Base-by-base conservation (phyloP, 2,888 invertebrate genomes). In the Charanyca ferruginea region DNA sequence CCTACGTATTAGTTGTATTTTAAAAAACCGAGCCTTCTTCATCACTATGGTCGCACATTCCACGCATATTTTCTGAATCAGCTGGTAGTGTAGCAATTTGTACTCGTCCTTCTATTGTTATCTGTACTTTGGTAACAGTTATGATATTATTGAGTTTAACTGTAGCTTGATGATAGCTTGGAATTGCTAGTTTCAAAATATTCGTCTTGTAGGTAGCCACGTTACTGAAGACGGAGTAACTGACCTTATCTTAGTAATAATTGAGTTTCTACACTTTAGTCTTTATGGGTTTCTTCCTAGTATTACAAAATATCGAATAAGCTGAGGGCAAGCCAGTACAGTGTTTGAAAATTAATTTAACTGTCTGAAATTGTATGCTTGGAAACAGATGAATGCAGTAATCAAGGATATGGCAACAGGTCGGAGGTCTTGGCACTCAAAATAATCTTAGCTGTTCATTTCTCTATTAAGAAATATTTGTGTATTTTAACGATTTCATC, bases 131-230 rank as follows among this genome's bases (percentile, higher is more conserved):
- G 48, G 20, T 9, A 47, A 55, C 42, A n/a, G 45, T 61, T 55
- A 52, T 62, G 28, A 47, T 55, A 76, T 69, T 69, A 83, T 83
- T 64, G 60, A 77, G 66, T 80, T 64, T 54, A 66, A 64, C 65
- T 72, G 47, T 59, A 58, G 18, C 61, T 66, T 70, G 73, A 77
- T 80, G 81, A 66, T 73, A 80, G 77, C 69, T 58, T 28, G 45
- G 38, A 73, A 69, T 80, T 77, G 54, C 28, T 67, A 53, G 70
- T 83, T 83, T 74, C 81, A 81, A 68, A 80, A 81, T 80, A 70
- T 73, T 77, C 60, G 38, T 55, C 20, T 52, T 11, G 38, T 57
- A 66, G 52, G 69, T 69, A 66, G 67, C 63, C 52, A 66, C 51
- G 57, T 71, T 68, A 65, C 80, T 11, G 51, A 55, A 52, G 38